Evolutionary conservation across 1,140 invertebrate genomes (phyloP), one percentile per base, ranked within the genome.

Genomic region (Drosophila novamexicana): DNA sequence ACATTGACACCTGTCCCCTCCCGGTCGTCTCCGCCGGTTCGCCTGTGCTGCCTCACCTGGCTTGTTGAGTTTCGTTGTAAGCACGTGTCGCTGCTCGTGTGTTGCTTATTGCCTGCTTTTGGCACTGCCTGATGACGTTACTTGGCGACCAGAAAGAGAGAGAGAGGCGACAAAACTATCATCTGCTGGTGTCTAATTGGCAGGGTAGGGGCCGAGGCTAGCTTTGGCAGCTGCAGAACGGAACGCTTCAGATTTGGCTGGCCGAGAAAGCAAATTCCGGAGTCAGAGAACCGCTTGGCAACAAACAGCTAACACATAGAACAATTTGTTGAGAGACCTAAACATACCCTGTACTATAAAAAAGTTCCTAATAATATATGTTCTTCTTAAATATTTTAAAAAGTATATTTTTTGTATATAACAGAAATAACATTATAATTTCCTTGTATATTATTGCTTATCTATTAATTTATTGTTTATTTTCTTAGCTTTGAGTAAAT

Each of bases 71-170:
- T 75, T 71, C 58, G 61, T 44, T 71, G 52, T 57, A 69, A 75
- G 78, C 78, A 80, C 78, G 78, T 80, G 78, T 80, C 78, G 78
- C 56, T 39, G 65, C 71, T 50, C 61, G 77, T 79, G 77, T 63
- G 47, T 54, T 57, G 49, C 49, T 22, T 62, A 62, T 66, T 73
- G 57, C 50, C 58, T 54, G 8, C 42, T 65, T 44, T 54, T 44
- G 22, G 40, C 29, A 36, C 39, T 34, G 40, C 6, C 10, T 10
- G 22, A 42, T 50, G 52, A 52, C 36, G 34, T 45, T n/a, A 39
- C 71, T 42, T 6, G 2, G 10, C n/a, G 4, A 49, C 45, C 12
- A 36, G 29, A 34, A 3, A 4, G 22, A 29, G 22, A 29, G 22
- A 29, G 22, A 29, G 10, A 22, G 32, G 18, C 9, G 16, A 39